Evolutionary conservation across 2,797 vertebrate genomes (phyloP).

Genomic region (Jordanella pulchra): DNA sequence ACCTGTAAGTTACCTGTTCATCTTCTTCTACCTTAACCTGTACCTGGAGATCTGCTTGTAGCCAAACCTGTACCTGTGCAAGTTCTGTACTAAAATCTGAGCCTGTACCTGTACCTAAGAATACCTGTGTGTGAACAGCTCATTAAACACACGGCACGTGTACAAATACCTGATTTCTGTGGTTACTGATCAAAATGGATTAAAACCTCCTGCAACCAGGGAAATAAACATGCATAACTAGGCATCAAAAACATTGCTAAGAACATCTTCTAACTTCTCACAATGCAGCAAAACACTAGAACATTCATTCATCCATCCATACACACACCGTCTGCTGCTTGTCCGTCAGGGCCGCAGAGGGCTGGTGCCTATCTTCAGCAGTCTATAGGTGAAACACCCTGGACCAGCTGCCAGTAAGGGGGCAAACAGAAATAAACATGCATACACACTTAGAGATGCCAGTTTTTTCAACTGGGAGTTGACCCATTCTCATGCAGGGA

Average conservation of each 20-base stretch:
- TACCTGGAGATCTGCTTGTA: neutral
- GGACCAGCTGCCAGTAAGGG: no score
- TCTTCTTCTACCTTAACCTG: neutral
- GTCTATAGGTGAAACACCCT: no score
- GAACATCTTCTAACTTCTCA: neutral
- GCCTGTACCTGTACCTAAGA: slow-evolving; percentile 1
- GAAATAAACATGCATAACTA: neutral
- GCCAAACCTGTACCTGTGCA: neutral
- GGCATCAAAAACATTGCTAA: neutral
- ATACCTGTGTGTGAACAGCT: slow-evolving; percentile 10
- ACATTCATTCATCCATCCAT: no score
- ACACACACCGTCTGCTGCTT: no score
- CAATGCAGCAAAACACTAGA: neutral
- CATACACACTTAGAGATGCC: no score
- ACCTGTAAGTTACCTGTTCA: slow-evolving; percentile 6
- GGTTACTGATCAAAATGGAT: slow-evolving; percentile 14
- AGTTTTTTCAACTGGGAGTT: no score
- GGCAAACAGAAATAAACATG: no score
- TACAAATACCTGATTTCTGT: slow-evolving; percentile 8
- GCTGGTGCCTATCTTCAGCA: no score
- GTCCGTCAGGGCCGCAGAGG: no score
- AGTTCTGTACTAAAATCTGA: neutral
- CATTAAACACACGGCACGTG: slow-evolving; percentile 27
- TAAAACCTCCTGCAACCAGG: neutral
- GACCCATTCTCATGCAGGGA: no score